These are phyloP conservation scores for Cinclus mexicanus DNA, from an alignment of 2,113 vertebrate species.

Conservation along the genomic window DNA sequence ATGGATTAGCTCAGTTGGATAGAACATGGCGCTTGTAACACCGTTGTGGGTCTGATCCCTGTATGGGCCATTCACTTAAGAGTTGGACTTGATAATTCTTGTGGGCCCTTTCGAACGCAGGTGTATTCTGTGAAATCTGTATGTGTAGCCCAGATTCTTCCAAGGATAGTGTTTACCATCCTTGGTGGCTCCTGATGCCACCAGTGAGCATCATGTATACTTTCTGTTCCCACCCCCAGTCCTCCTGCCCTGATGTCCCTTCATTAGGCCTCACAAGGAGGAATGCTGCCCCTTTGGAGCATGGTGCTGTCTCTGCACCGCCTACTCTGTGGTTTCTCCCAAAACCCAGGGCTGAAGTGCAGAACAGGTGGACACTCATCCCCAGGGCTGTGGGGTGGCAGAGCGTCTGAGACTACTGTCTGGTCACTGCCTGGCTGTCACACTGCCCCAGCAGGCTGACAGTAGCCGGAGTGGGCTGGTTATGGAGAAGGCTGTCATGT, in stretches of 20 bases:
- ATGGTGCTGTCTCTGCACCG: fast-evolving
- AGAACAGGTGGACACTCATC: fast-evolving
- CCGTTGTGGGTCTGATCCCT: not conserved
- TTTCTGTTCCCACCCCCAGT: not conserved
- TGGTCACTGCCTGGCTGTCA: not conserved
- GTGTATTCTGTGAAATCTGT: not conserved
- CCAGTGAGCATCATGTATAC: not conserved
- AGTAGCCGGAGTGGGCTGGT: not conserved
- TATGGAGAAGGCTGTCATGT: not conserved
- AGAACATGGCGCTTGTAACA: not conserved
- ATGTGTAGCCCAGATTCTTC: fast-evolving
- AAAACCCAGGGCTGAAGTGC: not conserved
- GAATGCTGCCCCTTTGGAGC: not conserved
- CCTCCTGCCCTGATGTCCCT: not conserved
- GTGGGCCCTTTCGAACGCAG: not conserved
- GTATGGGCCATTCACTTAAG: not conserved
- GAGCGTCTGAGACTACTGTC: not conserved
- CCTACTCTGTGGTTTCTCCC: not conserved
- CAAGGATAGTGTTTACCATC: not conserved
- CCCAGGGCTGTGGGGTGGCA: not conserved
- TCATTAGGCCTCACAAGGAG: not conserved
- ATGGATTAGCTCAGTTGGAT: not conserved
- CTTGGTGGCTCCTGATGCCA: fast-evolving
- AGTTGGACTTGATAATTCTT: not conserved
- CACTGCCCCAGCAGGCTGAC: fast-evolving